phyloP scores from a whole-genome alignment of 2,113 vertebrate genomes.

The Hydrochoerus hydrochaeris region DNA sequence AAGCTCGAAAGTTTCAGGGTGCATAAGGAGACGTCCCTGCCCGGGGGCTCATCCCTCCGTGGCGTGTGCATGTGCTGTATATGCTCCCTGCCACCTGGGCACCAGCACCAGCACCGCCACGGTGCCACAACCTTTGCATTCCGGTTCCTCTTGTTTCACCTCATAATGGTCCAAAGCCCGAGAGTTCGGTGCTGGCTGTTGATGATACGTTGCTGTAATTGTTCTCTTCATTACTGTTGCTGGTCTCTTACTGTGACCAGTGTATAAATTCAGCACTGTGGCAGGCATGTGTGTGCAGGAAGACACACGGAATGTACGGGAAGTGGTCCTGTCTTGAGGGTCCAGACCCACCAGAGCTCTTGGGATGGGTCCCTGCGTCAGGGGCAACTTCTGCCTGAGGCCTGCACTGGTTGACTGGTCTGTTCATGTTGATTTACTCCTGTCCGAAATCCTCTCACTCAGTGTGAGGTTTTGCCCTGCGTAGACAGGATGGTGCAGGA shows the following conservation, averaged over 20 bases:
- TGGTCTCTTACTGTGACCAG: not conserved
- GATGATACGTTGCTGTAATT: not conserved
- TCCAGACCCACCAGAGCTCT: not conserved
- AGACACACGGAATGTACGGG: not conserved
- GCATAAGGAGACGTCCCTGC: not conserved
- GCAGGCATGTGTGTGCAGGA: too few relatives aligned
- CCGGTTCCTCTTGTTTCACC: not conserved
- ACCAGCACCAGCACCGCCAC: not conserved
- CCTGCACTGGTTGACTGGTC: not conserved
- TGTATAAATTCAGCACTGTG: not conserved
- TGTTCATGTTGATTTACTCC: not conserved
- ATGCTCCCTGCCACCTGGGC: not conserved
- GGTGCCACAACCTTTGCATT: not conserved
- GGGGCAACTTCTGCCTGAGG: not conserved
- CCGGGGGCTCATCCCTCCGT: too few relatives aligned
- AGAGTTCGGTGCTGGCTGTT: not conserved
- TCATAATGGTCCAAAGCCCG: not conserved
- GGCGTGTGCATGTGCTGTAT: rapidly evolving
- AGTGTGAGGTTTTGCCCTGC: not conserved
- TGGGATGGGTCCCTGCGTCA: too few relatives aligned
- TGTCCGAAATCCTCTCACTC: not conserved
- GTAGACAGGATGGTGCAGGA: not conserved
- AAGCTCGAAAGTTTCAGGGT: not conserved
- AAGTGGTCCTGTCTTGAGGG: too few relatives aligned
- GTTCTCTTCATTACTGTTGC: not conserved